Evolutionary conservation across 2,113 vertebrate genomes (phyloP).

Genomic region (Noctilio leporinus): DNA sequence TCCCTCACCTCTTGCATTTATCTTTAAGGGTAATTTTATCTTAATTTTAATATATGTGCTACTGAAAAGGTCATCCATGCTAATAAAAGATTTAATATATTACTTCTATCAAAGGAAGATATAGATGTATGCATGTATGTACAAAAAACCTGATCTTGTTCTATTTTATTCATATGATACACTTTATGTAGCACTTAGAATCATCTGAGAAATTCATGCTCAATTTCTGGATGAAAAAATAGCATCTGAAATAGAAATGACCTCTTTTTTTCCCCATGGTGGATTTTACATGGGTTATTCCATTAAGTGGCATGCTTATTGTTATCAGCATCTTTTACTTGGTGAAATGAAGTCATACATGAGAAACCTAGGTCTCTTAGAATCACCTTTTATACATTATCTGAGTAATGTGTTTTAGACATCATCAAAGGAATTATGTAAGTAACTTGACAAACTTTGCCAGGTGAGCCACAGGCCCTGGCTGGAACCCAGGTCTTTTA

Average conservation of each 20-base stretch:
- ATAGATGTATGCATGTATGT: neutral
- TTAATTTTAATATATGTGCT: neutral
- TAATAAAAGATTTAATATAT: neutral
- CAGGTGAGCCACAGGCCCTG: neutral
- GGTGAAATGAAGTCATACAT: neutral
- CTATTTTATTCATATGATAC: neutral
- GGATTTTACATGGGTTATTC: neutral
- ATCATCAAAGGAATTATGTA: neutral
- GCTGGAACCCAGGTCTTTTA: neutral
- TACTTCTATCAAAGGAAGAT: neutral
- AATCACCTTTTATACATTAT: neutral
- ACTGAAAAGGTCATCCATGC: neutral
- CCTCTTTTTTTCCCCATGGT: neutral
- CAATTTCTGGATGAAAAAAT: constrained; percentile 9
- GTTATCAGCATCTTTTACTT: neutral
- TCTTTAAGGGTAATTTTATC: neutral
- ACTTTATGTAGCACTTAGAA: neutral
- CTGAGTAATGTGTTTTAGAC: neutral
- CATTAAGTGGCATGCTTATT: neutral
- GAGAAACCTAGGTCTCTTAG: neutral
- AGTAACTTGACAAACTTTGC: neutral
- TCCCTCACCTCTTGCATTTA: neutral
- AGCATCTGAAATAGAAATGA: neutral
- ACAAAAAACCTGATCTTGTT: neutral
- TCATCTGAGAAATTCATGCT: neutral